Percentiles rank a stretch among this genome's conserved stretches.
Conservation (phyloP, 2,113 vertebrate species). For the Oenanthe melanoleuca region DNA sequence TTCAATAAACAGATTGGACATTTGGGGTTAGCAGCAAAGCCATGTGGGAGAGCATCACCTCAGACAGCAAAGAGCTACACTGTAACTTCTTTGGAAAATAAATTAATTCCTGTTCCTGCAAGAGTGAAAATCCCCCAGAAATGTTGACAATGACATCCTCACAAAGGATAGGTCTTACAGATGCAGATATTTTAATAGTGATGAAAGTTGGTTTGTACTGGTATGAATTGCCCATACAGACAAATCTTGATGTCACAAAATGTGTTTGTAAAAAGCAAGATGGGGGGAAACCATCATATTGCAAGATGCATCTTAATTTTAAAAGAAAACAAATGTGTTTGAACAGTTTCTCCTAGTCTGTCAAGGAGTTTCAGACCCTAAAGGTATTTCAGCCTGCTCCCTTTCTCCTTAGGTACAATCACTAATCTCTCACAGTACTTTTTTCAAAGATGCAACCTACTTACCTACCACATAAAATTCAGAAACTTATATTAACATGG, state of each 20-base stretch:
- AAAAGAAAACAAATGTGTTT: conserved; percentile 46
- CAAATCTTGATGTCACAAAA: conserved; percentile 31
- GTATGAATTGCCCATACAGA: not conserved
- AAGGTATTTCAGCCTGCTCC: conserved; percentile 50
- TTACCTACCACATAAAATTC: conserved; percentile 71
- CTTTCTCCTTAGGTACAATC: conserved; percentile 55
- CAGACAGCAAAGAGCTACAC: not conserved
- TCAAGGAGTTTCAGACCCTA: conserved; percentile 60
- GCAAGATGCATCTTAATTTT: conserved; percentile 22
- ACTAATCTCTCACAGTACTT: conserved; percentile 52
- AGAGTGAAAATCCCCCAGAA: not conserved
- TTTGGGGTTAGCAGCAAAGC: conserved; percentile 7
- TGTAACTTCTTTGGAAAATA: not conserved
- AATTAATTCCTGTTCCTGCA: not conserved
- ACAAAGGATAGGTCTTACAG: not conserved
- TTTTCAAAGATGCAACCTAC: conserved; percentile 65
- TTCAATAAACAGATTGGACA: not conserved
- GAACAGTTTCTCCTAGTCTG: conserved; percentile 37
- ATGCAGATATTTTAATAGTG: not conserved
- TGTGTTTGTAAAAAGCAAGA: not conserved
- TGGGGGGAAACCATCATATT: not conserved
- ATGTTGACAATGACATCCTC: not conserved
- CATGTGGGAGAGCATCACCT: not conserved
- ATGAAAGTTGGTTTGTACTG: not conserved
- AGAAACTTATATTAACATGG: conserved; percentile 68